Base-by-base conservation (phyloP, 2,113 vertebrate genomes). In the Tetraodon nigroviridis region DNA sequence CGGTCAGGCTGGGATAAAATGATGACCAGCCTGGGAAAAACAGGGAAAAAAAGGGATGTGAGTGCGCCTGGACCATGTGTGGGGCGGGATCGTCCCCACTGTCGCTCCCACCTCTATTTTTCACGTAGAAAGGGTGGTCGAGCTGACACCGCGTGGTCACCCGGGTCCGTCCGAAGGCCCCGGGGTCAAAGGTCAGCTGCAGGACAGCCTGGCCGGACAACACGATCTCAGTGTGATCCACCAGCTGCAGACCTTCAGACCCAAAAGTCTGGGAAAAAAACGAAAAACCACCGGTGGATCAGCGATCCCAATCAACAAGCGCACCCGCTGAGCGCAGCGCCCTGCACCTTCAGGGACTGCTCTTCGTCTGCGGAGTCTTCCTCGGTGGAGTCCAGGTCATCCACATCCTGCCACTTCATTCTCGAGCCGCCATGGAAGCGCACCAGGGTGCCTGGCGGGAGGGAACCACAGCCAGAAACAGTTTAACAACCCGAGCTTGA, bases 1-100 rank as follows among this genome's bases (percentile, higher is more conserved):
- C 97, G 45, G 97, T 99, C 86, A 98, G 85, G 88, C 97, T 98
- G 29, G 97, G 96, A 84, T 97, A 94, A 88, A 99, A 98, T 37
- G 96, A 99, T 13, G 94, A 96, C 97, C 97, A 99, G 59, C 97
- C 97, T 98, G 73, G 19, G 3, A 46, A 52, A 61, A 27, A 50
- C 20, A n/a, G n/a, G n/a, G n/a, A 21, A 4, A 32, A 19, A 8
- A 17, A 6, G 5, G 44, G 32, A 16, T 49, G 22, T 15, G 12
- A 40, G 44, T 4, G 51, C 8, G 17, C 0, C 5, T 5, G 10
- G 0, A 29, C 15, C 21, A 12, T 2, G 27, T 4, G 51, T 17
- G 8, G 5, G 3, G 13, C 8, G 2, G 8, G 64, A 17, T 14
- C 22, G 17, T 55, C 17, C 10, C 5, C 13, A 11, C 6, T 19